phyloP scores from a whole-genome alignment of 1,140 invertebrate species.

The Ylistrum balloti region DNA sequence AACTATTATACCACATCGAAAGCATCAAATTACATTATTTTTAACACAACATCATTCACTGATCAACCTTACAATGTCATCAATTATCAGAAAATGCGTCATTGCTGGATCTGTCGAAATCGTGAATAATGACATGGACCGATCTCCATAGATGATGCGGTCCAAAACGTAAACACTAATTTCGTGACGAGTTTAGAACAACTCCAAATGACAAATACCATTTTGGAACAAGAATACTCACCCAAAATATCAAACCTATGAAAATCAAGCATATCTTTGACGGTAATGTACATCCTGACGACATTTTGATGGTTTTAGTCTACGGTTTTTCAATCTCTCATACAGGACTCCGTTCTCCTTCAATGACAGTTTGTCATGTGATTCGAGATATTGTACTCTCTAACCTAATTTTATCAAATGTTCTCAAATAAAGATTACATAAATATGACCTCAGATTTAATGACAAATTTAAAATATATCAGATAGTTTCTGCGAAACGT shows the following conservation, averaged over 20 bases:
- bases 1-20: no score
- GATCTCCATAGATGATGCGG: no score
- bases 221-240: conserved; percentile 53
- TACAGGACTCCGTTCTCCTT: conserved; percentile 19
- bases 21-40: no score
- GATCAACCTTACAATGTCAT: no score
- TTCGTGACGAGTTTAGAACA: not conserved
- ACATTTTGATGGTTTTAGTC: conserved; percentile 42
- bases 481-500: not conserved
- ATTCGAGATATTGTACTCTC: not conserved
- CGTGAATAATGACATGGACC: no score
- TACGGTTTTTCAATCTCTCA: not conserved
- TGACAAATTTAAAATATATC: no score
- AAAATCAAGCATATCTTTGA: conserved; percentile 67
- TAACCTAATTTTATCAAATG: not conserved
- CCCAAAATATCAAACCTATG: conserved; percentile 70
- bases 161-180: not conserved
- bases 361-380: conserved; percentile 33
- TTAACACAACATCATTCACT: no score
- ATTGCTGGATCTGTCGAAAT: no score
- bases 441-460: not conserved
- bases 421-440: not conserved
- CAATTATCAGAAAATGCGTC: no score
- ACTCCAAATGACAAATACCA: not conserved
- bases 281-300: conserved; percentile 66